A percentile compares a stretch with the other conserved stretches of the same genome.
phyloP scores from a whole-genome alignment of 1,140 invertebrate species.

The Mycetomoellerius zeteki region DNA sequence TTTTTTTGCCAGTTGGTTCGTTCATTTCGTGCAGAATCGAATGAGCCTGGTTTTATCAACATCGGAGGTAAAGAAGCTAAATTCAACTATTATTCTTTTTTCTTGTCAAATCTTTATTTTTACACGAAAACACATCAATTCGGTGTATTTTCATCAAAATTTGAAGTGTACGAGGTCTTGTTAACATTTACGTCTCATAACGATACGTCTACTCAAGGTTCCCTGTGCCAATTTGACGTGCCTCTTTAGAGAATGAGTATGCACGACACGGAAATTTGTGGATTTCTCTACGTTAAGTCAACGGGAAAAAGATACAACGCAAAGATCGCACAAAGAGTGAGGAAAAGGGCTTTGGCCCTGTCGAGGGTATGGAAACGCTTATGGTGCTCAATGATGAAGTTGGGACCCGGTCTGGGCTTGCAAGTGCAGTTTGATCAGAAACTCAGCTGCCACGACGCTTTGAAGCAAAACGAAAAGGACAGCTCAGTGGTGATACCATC shows the following conservation, averaged over 20 bases:
- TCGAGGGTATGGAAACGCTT: constrained; percentile 85
- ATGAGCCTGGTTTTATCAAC: too few species aligned
- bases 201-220: not conserved
- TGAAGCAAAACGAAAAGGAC: constrained; percentile 67
- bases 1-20: too few species aligned
- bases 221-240: not conserved
- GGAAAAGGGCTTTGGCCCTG: constrained; percentile 75
- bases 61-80: too few species aligned
- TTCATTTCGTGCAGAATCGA: too few species aligned
- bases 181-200: too few species aligned
- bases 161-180: too few species aligned
- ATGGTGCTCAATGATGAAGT: constrained; percentile 84
- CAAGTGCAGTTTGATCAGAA: constrained; percentile 82
- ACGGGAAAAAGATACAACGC: constrained; percentile 73
- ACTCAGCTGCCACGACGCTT: constrained; percentile 40
- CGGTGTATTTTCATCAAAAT: too few species aligned
- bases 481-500: constrained; percentile 83
- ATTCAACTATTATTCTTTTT: too few species aligned
- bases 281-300: constrained; percentile 83
- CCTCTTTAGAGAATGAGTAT: not conserved
- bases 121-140: too few species aligned
- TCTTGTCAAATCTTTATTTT: too few species aligned
- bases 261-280: constrained; percentile 76
- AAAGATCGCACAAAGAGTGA: constrained; percentile 77
- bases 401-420: constrained; percentile 77